Evolutionary conservation across 2,888 invertebrate species (phyloP), one percentile per base, ranked within the genome.

Genomic region (Theretra japonica): DNA sequence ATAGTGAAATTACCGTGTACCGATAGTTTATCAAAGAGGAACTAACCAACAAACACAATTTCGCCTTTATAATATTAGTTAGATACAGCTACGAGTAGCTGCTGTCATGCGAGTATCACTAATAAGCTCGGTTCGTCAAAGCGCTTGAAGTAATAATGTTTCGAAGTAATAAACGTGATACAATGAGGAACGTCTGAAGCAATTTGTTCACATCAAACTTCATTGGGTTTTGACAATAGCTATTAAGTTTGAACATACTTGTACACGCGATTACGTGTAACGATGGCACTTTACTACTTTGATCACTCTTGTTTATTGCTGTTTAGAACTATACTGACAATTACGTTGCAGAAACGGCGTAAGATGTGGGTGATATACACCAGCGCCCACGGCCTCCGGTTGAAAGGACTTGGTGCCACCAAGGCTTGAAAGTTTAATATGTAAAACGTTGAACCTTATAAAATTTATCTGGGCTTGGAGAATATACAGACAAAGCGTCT

Each of bases 221-320:
- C 23, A 65, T 65, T 19, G n/a, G 41, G 62, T 62, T 62, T 62
- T 62, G 62, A 62, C 41, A 62, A 62, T 62, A 62, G 21, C 41
- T 21, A 62, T 62, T 62, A 62, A 59, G 41, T 41, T 62, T 62
- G 15, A 1, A 53, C n/a, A 33, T 62, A 62, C 62, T 41, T 33
- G n/a, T 6, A 21, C 21, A 41, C 33, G n/a, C 17, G 25, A 60
- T 60, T 33, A 41, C 62, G 1, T 41, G 33, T 62, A 33, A 62
- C 3, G 5, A 11, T 4, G 7, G 4, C 11, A 62, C 62, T 65
- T 65, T 48, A 65, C 65, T 23, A 65, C 17, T 21, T 21, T 48
- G 25, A 65, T 65, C 17, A 23, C 15, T 65, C 23, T 65, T 58
- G 4, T n/a, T 4, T 53, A n/a, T 50, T 17, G 50, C 7, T 58